Base-by-base conservation (phyloP, 2,797 vertebrate genomes). In the Rhabdophis nuchalis region DNA sequence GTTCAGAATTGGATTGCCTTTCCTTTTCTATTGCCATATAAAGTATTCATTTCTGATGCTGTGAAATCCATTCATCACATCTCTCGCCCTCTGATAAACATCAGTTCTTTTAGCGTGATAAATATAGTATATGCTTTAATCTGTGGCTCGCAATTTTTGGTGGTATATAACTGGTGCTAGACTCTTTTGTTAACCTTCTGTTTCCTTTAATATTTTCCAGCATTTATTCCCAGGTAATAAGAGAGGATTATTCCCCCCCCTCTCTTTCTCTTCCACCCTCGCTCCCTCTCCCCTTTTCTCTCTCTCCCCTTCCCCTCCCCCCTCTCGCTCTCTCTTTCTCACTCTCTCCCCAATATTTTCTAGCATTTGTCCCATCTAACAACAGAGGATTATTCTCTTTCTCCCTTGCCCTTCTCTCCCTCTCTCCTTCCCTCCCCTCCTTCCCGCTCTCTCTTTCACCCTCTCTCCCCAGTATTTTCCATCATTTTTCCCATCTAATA, bases 201-300 rank as follows among this genome's bases (percentile, higher is more conserved):
- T 72, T 92, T 85, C 27, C 93, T 96, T 91, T 50, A 58, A 92
- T 91, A 14, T 32, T 93, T 92, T 91, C 5, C 27, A 89, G 32
- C 5, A 10, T 16, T 91, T 93, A 94, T 92, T 14, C 60, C 54
- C 27, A 77, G 7, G 8, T 92, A n/a, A 41, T 27, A 0, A 92
- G n/a, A 11, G 1, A 86, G 20, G 11, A 29, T 86, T 56, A 86
- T 36, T 1, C 36, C 64, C 0, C 25, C 11, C 57, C 10, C 23
- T 3, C 57, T 3, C 57, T 58, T 23, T 56, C 54, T 57, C 18
- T 20, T 18, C 1, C 56, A 1, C 54, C 13, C 53, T 14, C 12
- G 0, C 53, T 23, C 56, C 6, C 56, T 57, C 56, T 7, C 56
- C 18, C 56, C 7, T 5, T 20, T 6, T 5, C 20, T 8, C 20